These are phyloP conservation scores for Leucopternis melanops DNA, from an alignment of 2,113 vertebrate species.

Conservation along the genomic window DNA sequence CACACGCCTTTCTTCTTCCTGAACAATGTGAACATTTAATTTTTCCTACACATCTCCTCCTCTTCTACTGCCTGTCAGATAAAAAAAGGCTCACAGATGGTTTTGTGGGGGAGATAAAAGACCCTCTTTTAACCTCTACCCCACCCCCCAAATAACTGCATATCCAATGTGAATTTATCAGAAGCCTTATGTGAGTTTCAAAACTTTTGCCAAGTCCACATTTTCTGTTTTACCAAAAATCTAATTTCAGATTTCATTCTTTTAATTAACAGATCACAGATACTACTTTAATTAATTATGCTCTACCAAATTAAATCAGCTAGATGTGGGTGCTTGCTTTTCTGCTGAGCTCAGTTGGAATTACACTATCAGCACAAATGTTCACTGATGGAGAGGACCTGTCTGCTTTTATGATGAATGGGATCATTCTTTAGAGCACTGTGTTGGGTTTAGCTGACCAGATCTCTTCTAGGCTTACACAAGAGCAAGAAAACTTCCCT, in stretches of 20 bases:
- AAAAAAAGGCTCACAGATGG: constrained; percentile 61
- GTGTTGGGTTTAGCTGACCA: neutral
- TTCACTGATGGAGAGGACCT: neutral
- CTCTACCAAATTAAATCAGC: constrained; percentile 49
- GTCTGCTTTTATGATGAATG: neutral
- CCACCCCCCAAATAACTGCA: constrained; percentile 51
- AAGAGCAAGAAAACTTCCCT: neutral
- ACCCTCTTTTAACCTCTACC: constrained; percentile 50
- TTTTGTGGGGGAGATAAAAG: constrained; percentile 56
- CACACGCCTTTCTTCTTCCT: constrained; percentile 40
- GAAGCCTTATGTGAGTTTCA: constrained; percentile 58
- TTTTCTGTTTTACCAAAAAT: constrained; percentile 46
- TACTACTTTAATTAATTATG: constrained; percentile 67
- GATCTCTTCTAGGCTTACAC: neutral
- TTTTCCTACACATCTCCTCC: constrained; percentile 59
- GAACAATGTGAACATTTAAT: constrained; percentile 62
- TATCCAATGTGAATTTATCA: constrained; percentile 45
- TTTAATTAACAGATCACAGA: constrained; percentile 69
- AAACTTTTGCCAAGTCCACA: constrained; percentile 61
- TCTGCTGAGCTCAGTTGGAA: constrained; percentile 44
- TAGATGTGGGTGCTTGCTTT: constrained; percentile 29
- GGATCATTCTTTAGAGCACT: neutral
- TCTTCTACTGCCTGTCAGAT: constrained; percentile 61
- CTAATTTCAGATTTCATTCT: constrained; percentile 64
- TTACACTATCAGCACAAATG: constrained; percentile 15